Conservation (phyloP, 23 tunicate species). For the Halocynthia aurantium region DNA sequence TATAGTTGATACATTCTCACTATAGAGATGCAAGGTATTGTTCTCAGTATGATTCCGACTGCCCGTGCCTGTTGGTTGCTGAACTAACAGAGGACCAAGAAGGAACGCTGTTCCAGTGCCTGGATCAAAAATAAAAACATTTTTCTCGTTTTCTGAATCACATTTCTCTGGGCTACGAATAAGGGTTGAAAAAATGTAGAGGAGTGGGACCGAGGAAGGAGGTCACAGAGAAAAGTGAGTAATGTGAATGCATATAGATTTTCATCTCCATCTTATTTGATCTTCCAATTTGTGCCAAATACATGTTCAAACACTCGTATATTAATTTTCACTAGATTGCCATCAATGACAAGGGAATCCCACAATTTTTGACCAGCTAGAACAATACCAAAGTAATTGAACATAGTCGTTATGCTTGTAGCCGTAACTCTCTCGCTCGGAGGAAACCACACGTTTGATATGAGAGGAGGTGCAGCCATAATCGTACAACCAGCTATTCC, state of each 20-base stretch:
- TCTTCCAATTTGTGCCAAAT: too few species aligned
- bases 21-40: neutral
- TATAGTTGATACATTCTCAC: neutral
- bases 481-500: conserved; percentile 88
- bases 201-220: too few species aligned
- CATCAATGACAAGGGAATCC: too few species aligned
- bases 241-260: too few species aligned
- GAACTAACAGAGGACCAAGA: conserved; percentile 53
- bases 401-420: conserved; percentile 63
- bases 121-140: neutral
- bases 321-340: too few species aligned
- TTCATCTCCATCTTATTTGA: too few species aligned
- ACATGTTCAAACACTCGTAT: too few species aligned
- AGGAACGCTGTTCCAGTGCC: conserved; percentile 81
- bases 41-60: neutral
- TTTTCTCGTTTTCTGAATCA: neutral
- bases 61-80: conserved; percentile 30
- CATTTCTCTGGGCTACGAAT: too few species aligned
- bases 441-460: conserved; percentile 90
- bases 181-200: too few species aligned
- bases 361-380: too few species aligned
- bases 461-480: conserved; percentile 80
- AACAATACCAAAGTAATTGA: conserved; percentile 68
- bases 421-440: conserved; percentile 87
- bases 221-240: too few species aligned